Conservation (phyloP, 2,113 vertebrate genomes). For the Eclectus roratus region DNA sequence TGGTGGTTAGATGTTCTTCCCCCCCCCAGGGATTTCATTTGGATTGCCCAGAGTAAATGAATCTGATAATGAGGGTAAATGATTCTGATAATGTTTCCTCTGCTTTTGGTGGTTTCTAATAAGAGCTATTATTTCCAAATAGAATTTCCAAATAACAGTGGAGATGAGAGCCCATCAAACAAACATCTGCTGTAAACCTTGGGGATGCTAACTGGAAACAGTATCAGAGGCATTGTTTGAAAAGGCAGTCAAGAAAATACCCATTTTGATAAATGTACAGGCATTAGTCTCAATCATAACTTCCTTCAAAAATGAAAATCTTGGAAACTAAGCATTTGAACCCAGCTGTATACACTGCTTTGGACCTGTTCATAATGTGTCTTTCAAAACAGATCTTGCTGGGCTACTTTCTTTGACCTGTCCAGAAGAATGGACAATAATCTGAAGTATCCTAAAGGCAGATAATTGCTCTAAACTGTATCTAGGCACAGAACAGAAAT, state of each 20-base stretch:
- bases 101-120: constrained; percentile 22
- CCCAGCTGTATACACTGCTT: constrained; percentile 1
- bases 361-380: neutral
- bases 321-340: constrained; percentile 31
- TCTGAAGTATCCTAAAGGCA: neutral
- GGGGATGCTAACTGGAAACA: neutral
- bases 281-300: constrained; percentile 38
- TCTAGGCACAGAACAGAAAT: neutral
- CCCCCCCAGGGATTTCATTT: neutral
- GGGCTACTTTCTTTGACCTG: neutral
- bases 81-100: constrained; percentile 14
- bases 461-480: constrained; percentile 35
- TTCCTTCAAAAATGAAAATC: constrained; percentile 35
- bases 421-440: neutral
- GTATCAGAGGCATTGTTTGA: neutral
- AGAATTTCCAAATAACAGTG: constrained; percentile 18
- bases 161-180: neutral
- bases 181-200: neutral
- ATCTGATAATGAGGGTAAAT: constrained; percentile 11
- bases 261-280: constrained; percentile 23
- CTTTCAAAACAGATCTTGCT: constrained; percentile 25
- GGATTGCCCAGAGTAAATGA: neutral
- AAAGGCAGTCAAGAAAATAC: constrained; percentile 34
- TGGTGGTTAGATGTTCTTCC: neutral
- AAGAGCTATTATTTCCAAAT: constrained; percentile 44